Conservation (phyloP, 2,113 vertebrate genomes). For the Gulo gulo region DNA sequence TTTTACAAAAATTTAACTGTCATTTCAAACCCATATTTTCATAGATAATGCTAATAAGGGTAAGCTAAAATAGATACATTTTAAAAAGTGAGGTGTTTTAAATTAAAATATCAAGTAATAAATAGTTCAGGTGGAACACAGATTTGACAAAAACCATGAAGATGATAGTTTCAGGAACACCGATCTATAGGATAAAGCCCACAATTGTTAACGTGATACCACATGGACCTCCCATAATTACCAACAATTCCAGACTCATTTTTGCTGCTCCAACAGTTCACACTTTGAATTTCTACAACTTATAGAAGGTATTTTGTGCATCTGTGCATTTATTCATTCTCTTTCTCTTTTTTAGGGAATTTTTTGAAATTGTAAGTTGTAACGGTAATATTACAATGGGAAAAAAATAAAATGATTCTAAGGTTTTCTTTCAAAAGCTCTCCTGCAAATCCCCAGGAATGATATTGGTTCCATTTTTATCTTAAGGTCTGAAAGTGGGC, state of each 20-base stretch:
- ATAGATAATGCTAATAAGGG: not conserved
- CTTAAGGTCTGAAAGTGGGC: not conserved
- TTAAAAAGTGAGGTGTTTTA: not conserved
- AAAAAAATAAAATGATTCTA: not conserved
- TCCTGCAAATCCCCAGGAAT: not conserved
- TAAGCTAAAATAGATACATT: not conserved
- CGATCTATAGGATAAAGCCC: not conserved
- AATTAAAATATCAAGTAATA: slow-evolving; percentile 15
- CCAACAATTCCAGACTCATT: not conserved
- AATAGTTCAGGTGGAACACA: not conserved
- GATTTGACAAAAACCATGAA: not conserved
- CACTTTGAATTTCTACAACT: not conserved
- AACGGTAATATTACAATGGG: not conserved
- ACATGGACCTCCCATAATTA: not conserved
- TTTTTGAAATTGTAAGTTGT: not conserved
- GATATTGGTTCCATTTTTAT: not conserved
- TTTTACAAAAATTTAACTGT: not conserved
- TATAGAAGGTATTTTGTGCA: not conserved
- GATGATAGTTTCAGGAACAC: not conserved
- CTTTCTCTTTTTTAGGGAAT: not conserved
- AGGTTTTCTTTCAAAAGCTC: slow-evolving; percentile 4
- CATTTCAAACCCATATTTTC: not conserved
- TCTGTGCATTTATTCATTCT: not conserved
- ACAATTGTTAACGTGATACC: not conserved
- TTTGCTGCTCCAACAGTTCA: not conserved